A percentile compares a stretch with the other conserved stretches of the same genome.
phyloP scores from a whole-genome alignment of 2,888 invertebrate species.

The Yponomeuta malinellus region DNA sequence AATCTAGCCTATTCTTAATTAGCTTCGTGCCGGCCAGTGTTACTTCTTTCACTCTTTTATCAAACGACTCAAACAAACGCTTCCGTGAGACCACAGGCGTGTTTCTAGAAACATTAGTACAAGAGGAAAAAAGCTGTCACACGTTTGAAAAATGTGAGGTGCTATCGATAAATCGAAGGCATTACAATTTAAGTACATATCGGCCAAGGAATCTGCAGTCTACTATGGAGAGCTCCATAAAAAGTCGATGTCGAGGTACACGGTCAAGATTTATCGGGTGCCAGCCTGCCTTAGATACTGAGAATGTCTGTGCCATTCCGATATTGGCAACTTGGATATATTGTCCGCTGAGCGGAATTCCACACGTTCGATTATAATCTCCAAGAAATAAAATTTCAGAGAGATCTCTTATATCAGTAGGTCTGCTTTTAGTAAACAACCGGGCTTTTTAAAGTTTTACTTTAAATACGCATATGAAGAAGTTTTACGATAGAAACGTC shows the following conservation, averaged over 20 bases:
- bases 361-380: neutral
- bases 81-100: too few species aligned
- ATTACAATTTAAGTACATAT: constrained; percentile 45
- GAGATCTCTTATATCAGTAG: neutral
- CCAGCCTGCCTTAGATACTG: constrained; percentile 16
- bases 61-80: too few species aligned
- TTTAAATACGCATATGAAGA: too few species aligned
- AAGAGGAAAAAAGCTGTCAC: constrained; percentile 34
- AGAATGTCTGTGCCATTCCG: constrained; percentile 1
- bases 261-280: constrained; percentile 51
- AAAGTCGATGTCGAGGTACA: constrained; percentile 49
- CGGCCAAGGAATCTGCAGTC: constrained; percentile 59
- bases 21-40: too few species aligned
- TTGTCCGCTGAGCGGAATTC: neutral
- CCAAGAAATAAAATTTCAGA: neutral
- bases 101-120: constrained; percentile 10
- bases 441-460: too few species aligned
- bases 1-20: too few species aligned
- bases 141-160: constrained; percentile 42
- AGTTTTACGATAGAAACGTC: too few species aligned
- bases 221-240: constrained; percentile 49
- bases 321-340: constrained; percentile 3
- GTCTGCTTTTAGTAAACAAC: neutral
- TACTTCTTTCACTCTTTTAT: too few species aligned
- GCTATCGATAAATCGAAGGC: constrained; percentile 42